Base-by-base conservation (phyloP, 2,888 invertebrate species). In the Andrena marginata region DNA sequence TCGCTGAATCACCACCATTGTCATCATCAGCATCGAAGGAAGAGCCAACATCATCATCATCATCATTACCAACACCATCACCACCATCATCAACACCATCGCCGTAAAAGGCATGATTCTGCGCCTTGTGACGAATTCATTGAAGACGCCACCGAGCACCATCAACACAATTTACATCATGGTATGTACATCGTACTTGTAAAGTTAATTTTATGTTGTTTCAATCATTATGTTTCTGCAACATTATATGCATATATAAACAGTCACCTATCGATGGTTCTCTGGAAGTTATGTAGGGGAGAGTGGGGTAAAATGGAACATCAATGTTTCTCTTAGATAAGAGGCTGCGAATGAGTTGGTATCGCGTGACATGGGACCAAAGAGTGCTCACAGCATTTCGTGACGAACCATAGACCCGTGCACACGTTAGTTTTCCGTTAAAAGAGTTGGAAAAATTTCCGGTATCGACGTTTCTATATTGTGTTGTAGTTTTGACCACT, bases 1-100 rank as follows among this genome's bases (percentile, higher is more conserved):
- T 94, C 94, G n/a, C 92, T 94, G 79, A 93, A 93, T 72, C 93
- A 93, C 79, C 91, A 92, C 60, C 91, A 91, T 10, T 91, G 90
- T 23, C 89, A 92, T 68, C 90, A 90, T 48, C 92, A 91, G 13
- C 90, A 92, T 33, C 78, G 87, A 26, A 65, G 83, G 60, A 86
- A 85, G 77, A 85, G 86, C 54, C 87, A 56, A 0, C 56, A 23
- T 20, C 56, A 87, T 71, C 87, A 85, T 13, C 87, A 86, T 42
- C 86, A 84, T 42, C 85, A 88, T 13, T 80, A 80, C 6, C 80
- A 89, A 16, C 86, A 91, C 4, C 89, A 89, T 26, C 86, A 91
- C 4, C 89, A 90, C 33, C 90, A 90, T 16, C 88, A 88, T 54
- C 91, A 87, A 8, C 90, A 89, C 56, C 90, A 85, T 77, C 91